Evolutionary conservation across 2,113 vertebrate species (phyloP), one percentile per base, ranked within the genome.

Genomic region (Oreochromis tanganicae): DNA sequence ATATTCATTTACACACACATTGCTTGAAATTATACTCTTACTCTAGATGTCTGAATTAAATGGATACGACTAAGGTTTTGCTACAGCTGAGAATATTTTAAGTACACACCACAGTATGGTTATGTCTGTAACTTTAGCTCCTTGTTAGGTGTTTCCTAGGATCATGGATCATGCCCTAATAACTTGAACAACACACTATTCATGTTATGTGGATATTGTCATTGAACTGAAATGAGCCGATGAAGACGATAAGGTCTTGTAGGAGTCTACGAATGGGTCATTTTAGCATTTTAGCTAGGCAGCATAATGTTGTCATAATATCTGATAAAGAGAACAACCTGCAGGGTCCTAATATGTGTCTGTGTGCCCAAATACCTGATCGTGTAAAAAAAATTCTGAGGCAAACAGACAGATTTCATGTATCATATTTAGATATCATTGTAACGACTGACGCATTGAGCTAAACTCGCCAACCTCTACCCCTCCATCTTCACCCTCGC

Each of bases 171-270:
- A n/a, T 66, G 17, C 0, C 32, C 17, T 36, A 66, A 66, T 66
- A 38, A 66, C 34, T 66, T 38, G 10, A 66, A 66, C 17, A 38
- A 66, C 61, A 66, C 61, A 11, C 38, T 38, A 66, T n/a, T 66
- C 34, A n/a, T 66, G 61, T 66, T 66, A 66, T 66, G 1, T 68
- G 63, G 34, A 41, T 73, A 27, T 48, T 73, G 21, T 48, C 21
- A 2, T 73, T 27, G 29, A 73, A 48, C 68, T 73, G 9, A 73
- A 73, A 73, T 0, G 2, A 11, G 29, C 8, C 21, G 0, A 6
- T 73, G 68, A 63, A 63, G 59, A 36, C 0, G 0, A 29, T 46
- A 50, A 75, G 43, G 43, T 75, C 14, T 0, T 29, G 43, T 50
- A 0, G 34, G 34, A 38, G 34, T 38, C 4, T 38, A 75, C 27